Conservation (phyloP, 2,888 invertebrate genomes). For the Andrena fulva region DNA sequence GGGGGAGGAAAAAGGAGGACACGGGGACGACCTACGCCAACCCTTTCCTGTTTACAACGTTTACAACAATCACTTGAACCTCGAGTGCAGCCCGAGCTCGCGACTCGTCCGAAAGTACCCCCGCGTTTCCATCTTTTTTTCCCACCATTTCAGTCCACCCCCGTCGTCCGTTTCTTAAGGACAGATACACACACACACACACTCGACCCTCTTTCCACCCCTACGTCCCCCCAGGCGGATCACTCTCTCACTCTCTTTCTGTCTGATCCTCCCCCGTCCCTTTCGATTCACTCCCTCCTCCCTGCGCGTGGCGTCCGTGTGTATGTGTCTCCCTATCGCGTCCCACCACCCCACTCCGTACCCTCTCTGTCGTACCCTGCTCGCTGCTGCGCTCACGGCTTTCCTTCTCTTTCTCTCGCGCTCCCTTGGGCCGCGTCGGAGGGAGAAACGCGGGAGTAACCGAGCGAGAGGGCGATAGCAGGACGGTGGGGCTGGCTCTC, state of each 20-base stretch:
- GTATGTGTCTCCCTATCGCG: slow-evolving; percentile 46
- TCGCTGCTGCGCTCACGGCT: slow-evolving; percentile 48
- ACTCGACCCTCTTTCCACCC: slow-evolving; percentile 42
- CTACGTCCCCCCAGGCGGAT: slow-evolving; percentile 26
- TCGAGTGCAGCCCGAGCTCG: slow-evolving; percentile 17
- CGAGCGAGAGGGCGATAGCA: slow-evolving; percentile 75
- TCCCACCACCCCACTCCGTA: slow-evolving; percentile 58
- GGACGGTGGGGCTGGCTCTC: slow-evolving; percentile 84
- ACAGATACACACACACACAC: slow-evolving; percentile 38
- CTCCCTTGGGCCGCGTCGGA: slow-evolving; percentile 53
- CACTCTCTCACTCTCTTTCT: slow-evolving; percentile 32
- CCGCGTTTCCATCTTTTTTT: slow-evolving; percentile 17
- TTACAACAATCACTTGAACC: slow-evolving; percentile 59
- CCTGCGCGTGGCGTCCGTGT: slow-evolving; percentile 6
- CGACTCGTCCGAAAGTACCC: slow-evolving; percentile 51
- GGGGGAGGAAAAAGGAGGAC: slow-evolving; percentile 31
- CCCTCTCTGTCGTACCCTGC: slow-evolving; percentile 58
- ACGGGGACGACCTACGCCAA: slow-evolving; percentile 64
- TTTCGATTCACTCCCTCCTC: slow-evolving; percentile 59
- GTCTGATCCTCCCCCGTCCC: slow-evolving; percentile 55
- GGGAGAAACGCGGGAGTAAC: slow-evolving; percentile 77
- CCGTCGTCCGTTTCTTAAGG: slow-evolving; percentile 45
- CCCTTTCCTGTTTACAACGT: slow-evolving; percentile 70
- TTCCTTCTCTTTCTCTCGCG: slow-evolving; percentile 44
- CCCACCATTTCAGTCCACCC: slow-evolving; percentile 29